These are phyloP conservation scores for Atlantisia rogersi DNA, from an alignment of 2,113 vertebrate genomes.

Conservation along the genomic window DNA sequence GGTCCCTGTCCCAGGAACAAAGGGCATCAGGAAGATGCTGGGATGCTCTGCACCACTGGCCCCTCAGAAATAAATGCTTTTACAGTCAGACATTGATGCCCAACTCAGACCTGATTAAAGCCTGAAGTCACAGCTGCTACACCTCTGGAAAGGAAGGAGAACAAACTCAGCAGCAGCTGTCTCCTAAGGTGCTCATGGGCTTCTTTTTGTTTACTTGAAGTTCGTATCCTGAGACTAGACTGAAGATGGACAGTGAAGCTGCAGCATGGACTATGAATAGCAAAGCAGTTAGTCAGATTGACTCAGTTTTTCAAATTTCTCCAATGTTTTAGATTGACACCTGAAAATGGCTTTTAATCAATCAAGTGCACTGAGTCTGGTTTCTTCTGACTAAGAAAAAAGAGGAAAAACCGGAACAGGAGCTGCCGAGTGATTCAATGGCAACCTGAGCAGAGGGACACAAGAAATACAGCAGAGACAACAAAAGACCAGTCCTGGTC, in stretches of 20 bases:
- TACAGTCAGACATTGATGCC: neutral
- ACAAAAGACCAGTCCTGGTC: neutral
- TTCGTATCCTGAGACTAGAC: neutral
- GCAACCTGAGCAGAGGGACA: neutral
- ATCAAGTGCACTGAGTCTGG: neutral
- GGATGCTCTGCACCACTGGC: neutral
- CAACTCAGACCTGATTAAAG: neutral
- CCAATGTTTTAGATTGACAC: neutral
- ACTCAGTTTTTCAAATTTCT: neutral
- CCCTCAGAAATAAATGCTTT: neutral
- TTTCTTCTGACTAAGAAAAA: neutral
- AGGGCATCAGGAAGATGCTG: neutral
- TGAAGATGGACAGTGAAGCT: neutral
- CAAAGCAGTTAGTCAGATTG: neutral
- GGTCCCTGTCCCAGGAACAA: neutral
- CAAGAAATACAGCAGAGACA: neutral
- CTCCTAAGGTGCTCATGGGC: rapidly evolving
- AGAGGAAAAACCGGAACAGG: neutral
- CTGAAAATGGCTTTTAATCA: neutral
- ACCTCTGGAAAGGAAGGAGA: neutral
- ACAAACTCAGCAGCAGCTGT: neutral
- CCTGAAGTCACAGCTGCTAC: neutral
- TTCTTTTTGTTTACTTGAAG: neutral
- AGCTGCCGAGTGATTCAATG: rapidly evolving
- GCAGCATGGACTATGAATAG: no score